Percentiles rank a stretch among this genome's conserved stretches.
Conservation (phyloP, 1,140 invertebrate species). For the Venturia canescens region DNA sequence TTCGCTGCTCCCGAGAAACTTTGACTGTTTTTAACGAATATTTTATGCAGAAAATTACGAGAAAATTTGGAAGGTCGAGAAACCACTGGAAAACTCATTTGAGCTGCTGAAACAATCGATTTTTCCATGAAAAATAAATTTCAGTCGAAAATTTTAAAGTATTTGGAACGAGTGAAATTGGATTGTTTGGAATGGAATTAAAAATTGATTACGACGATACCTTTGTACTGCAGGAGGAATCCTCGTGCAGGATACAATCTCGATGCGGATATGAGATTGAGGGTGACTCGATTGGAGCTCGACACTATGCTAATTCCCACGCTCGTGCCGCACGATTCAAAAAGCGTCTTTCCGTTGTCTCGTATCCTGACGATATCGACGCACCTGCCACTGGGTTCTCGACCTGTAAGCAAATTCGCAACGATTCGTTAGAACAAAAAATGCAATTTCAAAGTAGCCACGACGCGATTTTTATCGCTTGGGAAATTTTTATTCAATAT, state of each 20-base stretch:
- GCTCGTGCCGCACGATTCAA: slow-evolving; percentile 70
- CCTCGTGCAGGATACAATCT: slow-evolving; percentile 70
- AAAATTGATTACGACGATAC: slow-evolving; percentile 53
- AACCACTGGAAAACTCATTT: no score
- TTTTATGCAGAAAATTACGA: no score
- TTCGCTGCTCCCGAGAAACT: no score
- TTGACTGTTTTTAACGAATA: no score
- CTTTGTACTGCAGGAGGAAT: slow-evolving; percentile 74
- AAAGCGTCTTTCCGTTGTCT: slow-evolving; percentile 69
- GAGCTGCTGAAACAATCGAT: no score
- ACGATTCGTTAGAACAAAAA: background rate
- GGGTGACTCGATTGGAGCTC: slow-evolving; percentile 69
- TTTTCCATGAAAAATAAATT: no score
- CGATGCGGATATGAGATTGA: slow-evolving; percentile 68
- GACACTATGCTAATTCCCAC: slow-evolving; percentile 70
- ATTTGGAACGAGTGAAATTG: background rate
- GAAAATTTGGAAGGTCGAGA: no score
- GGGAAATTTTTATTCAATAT: slow-evolving; percentile 3
- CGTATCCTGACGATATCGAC: slow-evolving; percentile 70
- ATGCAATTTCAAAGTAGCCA: background rate
- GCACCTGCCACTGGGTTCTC: slow-evolving; percentile 69
- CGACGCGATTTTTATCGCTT: background rate
- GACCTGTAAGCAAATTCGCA: slow-evolving; percentile 58
- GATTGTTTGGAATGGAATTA: background rate
- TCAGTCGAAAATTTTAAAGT: no score